A percentile compares a stretch with the other conserved stretches of the same genome.
Evolutionary conservation across 2,113 vertebrate genomes (phyloP).

Genomic region (Odobenus rosmarus): DNA sequence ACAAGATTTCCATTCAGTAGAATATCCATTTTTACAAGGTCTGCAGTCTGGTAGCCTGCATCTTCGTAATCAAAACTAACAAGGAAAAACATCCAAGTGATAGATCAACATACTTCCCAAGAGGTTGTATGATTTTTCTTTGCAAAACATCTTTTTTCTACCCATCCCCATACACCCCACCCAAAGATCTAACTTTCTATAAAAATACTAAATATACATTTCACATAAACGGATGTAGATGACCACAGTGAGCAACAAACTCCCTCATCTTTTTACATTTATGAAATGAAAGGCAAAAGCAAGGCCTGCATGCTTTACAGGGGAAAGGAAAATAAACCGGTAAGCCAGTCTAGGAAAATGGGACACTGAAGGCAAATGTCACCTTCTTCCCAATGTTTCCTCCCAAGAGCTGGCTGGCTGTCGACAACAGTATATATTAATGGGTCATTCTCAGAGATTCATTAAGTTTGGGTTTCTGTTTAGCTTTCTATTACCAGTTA

Average conservation of each 20-base stretch:
- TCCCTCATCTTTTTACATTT: neutral
- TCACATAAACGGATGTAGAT: neutral
- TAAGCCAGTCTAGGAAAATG: neutral
- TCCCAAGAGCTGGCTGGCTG: neutral
- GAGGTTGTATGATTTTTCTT: neutral
- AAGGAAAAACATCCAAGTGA: neutral
- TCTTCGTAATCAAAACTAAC: slow-evolving; percentile 98
- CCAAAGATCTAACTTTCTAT: neutral
- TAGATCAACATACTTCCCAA: neutral
- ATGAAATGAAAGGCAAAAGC: neutral
- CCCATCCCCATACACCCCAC: neutral
- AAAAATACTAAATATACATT: neutral
- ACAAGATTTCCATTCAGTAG: slow-evolving; percentile 93
- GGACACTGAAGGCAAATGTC: neutral
- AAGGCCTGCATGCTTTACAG: neutral
- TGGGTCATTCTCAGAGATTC: neutral
- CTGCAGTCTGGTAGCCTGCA: slow-evolving; percentile 93
- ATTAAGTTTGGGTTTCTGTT: neutral
- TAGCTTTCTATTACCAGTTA: slow-evolving; percentile 5
- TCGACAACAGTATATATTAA: neutral
- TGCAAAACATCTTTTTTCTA: neutral
- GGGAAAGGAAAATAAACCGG: neutral
- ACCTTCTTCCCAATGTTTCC: neutral
- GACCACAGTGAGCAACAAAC: neutral
- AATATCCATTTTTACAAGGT: slow-evolving; percentile 96